phyloP scores from a whole-genome alignment of 2,888 invertebrate species.

The Apotomis turbidana region DNA sequence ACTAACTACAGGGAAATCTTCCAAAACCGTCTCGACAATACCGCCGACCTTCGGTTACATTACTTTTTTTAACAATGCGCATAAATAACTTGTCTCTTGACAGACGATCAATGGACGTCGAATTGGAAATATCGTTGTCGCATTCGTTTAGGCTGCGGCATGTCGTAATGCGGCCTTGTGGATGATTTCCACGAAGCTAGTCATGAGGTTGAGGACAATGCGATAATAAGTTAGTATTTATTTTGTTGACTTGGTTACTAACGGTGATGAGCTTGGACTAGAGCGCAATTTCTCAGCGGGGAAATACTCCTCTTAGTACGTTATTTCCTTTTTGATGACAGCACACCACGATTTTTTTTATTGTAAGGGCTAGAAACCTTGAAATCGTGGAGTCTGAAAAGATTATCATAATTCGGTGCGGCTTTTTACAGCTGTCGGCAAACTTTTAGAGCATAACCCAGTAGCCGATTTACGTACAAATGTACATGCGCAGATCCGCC shows the following conservation, averaged over 20 bases:
- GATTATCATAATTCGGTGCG: neutral
- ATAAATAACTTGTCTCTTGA: constrained; percentile 36
- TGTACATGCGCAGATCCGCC: no score
- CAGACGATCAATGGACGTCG: constrained; percentile 41
- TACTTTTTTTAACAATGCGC: constrained; percentile 27
- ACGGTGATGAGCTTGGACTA: no score
- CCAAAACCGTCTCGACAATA: constrained; percentile 20
- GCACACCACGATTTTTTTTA: no score
- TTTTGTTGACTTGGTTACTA: constrained; percentile 9
- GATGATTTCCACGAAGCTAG: constrained; percentile 54
- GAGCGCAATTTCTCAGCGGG: no score
- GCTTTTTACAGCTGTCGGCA: no score
- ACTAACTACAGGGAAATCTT: constrained; percentile 15
- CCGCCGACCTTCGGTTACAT: constrained; percentile 28
- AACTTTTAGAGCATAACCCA: no score
- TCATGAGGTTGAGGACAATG: constrained; percentile 63
- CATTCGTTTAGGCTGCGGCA: constrained; percentile 35
- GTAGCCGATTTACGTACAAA: no score
- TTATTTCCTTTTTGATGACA: no score
- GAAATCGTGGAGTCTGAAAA: no score
- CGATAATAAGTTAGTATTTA: constrained; percentile 45
- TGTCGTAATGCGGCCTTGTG: constrained; percentile 61
- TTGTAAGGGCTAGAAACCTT: no score
- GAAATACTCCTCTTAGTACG: no score
- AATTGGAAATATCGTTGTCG: constrained; percentile 36